Evolutionary conservation across 1,140 invertebrate species (phyloP), one percentile per base, ranked within the genome.

Genomic region (Saxidomus purpurata): DNA sequence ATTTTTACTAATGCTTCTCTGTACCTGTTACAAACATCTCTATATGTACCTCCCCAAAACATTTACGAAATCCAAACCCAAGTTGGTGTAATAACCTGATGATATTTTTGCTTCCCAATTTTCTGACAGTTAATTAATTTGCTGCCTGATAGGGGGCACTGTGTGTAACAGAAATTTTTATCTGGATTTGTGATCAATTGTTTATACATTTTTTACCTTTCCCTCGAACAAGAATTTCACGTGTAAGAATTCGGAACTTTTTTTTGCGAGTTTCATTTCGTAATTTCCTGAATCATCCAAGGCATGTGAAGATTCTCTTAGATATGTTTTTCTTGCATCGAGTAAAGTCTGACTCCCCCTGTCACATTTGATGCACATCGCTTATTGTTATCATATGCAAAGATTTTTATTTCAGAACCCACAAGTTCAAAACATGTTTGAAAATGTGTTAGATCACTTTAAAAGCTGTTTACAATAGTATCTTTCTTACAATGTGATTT

Each of bases 91-190:
- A 40, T 40, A 63, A 36, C 15, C 28, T n/a, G 55, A 63, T 82
- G 34, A 25, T 82, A 28, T 71, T 55, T 34, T 19, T 47, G 40
- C n/a, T 52, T 55, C 49, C 25, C 15, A 19, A 74, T 31, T 36
- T 40, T 74, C 47, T 85, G 83, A 38, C 69, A 40, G 63, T 85
- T 85, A 85, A 85, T 85, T 85, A 85, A 74, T 74, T 74, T 52
- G 59, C 59, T 59, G 52, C 19, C 52, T 61, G 52, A 63, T 61
- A 82, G 31, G 31, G 77, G 77, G 25, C 25, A 6, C 38, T 6
- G 77, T 22, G 77, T 71, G 67, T 71, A 38, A 71, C 34, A 36
- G 67, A 38, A 36, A 38, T 38, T 36, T 67, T 71, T 71, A 71
- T 71, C 67, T 71, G 67, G 67, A 71, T 71, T 71, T 71, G 34